phyloP scores from a whole-genome alignment of 2,797 vertebrate genomes.

The Sylvia borin region DNA sequence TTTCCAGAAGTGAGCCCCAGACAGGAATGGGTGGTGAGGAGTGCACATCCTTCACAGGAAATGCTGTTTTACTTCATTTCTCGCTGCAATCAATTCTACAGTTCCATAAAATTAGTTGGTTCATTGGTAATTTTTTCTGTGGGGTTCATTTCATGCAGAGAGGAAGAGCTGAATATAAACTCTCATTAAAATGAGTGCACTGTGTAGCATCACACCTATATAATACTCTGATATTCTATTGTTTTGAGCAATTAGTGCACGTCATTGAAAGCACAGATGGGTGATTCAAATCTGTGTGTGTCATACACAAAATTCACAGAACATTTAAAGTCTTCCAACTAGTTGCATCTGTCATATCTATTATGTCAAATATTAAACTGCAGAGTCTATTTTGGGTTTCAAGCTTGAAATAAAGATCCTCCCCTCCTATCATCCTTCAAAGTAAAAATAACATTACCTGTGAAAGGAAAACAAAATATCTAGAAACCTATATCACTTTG shows the following conservation, averaged over 20 bases:
- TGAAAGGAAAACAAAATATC: neutral
- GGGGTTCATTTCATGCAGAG: neutral
- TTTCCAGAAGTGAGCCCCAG: neutral
- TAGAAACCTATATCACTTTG: neutral
- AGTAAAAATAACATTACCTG: neutral
- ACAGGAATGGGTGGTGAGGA: neutral
- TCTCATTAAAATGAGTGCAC: neutral
- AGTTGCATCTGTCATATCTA: slow-evolving; percentile 25
- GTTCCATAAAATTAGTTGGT: neutral
- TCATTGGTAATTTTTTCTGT: neutral
- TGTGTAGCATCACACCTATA: neutral
- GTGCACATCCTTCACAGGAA: neutral
- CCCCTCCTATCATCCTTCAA: neutral
- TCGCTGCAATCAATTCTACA: neutral
- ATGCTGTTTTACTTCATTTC: neutral
- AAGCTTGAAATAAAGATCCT: neutral
- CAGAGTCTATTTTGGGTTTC: neutral
- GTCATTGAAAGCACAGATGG: neutral
- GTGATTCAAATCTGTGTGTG: neutral
- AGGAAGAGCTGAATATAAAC: neutral
- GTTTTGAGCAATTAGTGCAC: neutral
- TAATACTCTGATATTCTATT: neutral
- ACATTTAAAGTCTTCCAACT: slow-evolving; percentile 39
- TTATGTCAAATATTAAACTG: slow-evolving; percentile 28
- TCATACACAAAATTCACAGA: slow-evolving; percentile 27